Conservation (phyloP, 2,888 invertebrate genomes). For the Calliopum simillimum region DNA sequence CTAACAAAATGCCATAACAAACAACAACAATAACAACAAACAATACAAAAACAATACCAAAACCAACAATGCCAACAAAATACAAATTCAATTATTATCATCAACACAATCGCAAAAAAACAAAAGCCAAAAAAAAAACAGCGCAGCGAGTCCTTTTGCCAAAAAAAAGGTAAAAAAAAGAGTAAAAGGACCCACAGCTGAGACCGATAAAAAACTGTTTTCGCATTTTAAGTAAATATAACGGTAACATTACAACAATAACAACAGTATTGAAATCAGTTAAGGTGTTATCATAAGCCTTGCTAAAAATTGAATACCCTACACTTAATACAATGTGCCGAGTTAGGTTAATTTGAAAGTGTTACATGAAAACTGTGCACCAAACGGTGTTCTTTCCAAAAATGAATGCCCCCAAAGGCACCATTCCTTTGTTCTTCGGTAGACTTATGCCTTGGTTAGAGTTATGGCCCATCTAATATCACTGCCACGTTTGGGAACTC, state of each 20-base stretch:
- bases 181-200: neutral
- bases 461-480: no score
- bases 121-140: constrained; percentile 1
- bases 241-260: constrained; percentile 17
- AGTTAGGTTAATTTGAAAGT: no score
- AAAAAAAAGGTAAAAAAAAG: constrained; percentile 9
- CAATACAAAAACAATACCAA: constrained; percentile 1
- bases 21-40: neutral
- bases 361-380: no score
- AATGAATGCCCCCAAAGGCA: no score
- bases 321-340: no score
- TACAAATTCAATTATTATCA: constrained; percentile 39
- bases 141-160: neutral
- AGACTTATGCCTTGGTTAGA: no score
- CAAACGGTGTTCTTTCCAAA: no score
- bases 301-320: no score
- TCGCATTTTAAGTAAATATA: constrained; percentile 14
- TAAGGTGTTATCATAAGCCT: no score
- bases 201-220: neutral
- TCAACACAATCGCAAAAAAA: constrained; percentile 13
- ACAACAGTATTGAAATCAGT: no score
- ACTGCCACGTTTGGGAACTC: no score
- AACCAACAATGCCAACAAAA: constrained; percentile 6
- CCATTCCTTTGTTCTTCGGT: no score
- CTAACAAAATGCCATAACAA: neutral